Evolutionary conservation across 1,140 invertebrate species (phyloP).

Genomic region (Orius insidiosus): DNA sequence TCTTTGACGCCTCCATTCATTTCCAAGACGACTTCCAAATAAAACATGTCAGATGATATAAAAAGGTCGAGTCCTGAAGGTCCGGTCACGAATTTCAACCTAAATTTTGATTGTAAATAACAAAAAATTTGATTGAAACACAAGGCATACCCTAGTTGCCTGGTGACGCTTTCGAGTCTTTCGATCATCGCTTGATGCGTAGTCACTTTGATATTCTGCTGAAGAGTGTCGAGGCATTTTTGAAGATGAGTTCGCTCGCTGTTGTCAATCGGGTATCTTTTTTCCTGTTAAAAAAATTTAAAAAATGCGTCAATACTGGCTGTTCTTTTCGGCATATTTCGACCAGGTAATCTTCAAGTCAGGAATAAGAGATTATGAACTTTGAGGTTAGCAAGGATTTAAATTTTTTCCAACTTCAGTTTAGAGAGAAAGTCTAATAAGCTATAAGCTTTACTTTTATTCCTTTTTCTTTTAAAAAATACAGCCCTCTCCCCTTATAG

Average conservation of each 20-base stretch:
- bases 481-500: no score
- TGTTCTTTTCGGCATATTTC: no score
- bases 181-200: conserved; percentile 82
- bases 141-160: conserved; percentile 54
- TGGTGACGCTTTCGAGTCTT: conserved; percentile 71
- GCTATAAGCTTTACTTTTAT: no score
- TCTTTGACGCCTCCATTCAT: conserved; percentile 66
- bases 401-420: no score
- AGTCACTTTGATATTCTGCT: conserved; percentile 85
- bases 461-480: no score
- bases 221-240: conserved; percentile 77
- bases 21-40: conserved; percentile 77
- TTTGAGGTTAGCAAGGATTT: no score
- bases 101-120: conserved; percentile 25
- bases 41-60: conserved; percentile 94
- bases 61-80: conserved; percentile 60
- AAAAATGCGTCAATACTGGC: no score
- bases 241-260: conserved; percentile 69
- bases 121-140: background rate
- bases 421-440: no score
- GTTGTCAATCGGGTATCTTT: conserved; percentile 60
- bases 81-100: conserved; percentile 56
- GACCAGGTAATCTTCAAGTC: no score
- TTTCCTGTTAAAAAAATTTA: conserved; percentile 51
- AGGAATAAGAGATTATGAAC: no score